Percentiles rank a stretch among this genome's conserved stretches.
These are phyloP conservation scores for Salpingus planirostris DNA, from an alignment of 2,888 invertebrate genomes.

Conservation along the genomic window DNA sequence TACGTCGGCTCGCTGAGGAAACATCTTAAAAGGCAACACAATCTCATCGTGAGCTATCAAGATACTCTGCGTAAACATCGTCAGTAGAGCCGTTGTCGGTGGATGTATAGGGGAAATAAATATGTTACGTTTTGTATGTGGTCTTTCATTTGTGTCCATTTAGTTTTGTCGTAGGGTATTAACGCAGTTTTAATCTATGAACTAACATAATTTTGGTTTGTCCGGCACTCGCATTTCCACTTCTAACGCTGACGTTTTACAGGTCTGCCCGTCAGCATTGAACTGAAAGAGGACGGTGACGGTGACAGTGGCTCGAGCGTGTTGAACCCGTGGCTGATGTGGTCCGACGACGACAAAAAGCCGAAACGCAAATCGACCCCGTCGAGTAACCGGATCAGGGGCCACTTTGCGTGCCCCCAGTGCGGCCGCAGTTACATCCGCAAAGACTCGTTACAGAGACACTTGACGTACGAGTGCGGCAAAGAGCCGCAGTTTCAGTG, in stretches of 20 bases:
- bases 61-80: too few relatives aligned
- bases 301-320: conserved; percentile 10
- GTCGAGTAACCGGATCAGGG: conserved; percentile 41
- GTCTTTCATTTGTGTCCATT: too few relatives aligned
- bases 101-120: too few relatives aligned
- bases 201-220: too few relatives aligned
- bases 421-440: conserved; percentile 74
- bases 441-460: conserved; percentile 69
- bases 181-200: too few relatives aligned
- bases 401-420: conserved; percentile 51
- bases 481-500: conserved; percentile 63
- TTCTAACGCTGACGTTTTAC: conserved; percentile 8
- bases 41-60: conserved; percentile 3
- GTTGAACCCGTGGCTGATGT: conserved; percentile 19
- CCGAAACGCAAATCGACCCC: conserved; percentile 27
- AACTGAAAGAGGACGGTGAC: conserved; percentile 29
- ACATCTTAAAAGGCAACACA: conserved; percentile 10
- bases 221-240: too few relatives aligned
- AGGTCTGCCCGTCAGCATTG: conserved; percentile 33
- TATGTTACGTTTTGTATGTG: too few relatives aligned
- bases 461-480: conserved; percentile 68
- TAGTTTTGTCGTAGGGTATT: too few relatives aligned
- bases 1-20: conserved; percentile 18
- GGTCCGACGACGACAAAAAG: conserved; percentile 12
- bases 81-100: too few relatives aligned